These are phyloP conservation scores for Lasioglossum baleicum DNA, from an alignment of 1,140 invertebrate species.

Conservation along the genomic window DNA sequence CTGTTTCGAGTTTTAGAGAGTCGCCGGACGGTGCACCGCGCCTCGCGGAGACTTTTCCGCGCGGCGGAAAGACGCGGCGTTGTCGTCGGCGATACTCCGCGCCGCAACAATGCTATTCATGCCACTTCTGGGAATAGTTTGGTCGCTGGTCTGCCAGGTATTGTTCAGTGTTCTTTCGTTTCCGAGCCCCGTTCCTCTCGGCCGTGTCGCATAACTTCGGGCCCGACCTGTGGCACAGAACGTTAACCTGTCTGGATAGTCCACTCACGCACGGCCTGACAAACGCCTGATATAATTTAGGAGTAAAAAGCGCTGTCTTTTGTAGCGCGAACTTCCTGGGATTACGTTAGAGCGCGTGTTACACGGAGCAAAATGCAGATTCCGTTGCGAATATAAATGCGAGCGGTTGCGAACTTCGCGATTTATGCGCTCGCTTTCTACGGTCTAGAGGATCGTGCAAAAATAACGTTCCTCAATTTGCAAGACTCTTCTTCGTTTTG, in stretches of 20 bases:
- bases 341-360: slow-evolving; percentile 20
- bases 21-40: neutral
- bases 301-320: slow-evolving; percentile 35
- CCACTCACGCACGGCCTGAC: slow-evolving; percentile 27
- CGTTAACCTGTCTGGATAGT: slow-evolving; percentile 26
- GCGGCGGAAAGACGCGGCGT: neutral
- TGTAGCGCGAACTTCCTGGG: neutral
- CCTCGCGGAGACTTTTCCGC: neutral
- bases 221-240: neutral
- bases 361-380: neutral
- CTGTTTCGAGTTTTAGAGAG: slow-evolving; percentile 12
- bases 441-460: too few relatives aligned
- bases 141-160: slow-evolving; percentile 10
- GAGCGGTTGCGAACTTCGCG: neutral
- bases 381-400: slow-evolving; percentile 26
- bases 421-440: too few relatives aligned
- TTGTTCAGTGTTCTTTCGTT: slow-evolving; percentile 9
- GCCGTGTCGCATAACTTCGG: neutral
- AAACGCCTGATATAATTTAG: slow-evolving; percentile 40
- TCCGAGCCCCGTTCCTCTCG: neutral
- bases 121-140: slow-evolving; percentile 49
- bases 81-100: neutral
- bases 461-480: too few relatives aligned
- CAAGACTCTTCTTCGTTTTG: too few relatives aligned
- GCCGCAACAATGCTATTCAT: slow-evolving; percentile 47